Evolutionary conservation across 2,113 vertebrate genomes (phyloP).

Genomic region (Oryctolagus cuniculus): DNA sequence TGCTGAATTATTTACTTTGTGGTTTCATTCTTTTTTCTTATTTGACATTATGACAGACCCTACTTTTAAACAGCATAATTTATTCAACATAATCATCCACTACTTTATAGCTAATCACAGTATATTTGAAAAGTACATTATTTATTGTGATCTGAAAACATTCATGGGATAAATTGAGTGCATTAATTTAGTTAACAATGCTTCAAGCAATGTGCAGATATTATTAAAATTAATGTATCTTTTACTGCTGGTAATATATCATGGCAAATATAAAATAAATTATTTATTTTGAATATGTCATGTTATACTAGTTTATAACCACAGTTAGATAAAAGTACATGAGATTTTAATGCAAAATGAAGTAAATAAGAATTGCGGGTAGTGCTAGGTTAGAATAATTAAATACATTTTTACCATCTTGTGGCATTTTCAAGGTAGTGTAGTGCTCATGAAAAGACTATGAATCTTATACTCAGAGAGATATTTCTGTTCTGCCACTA

Average conservation of each 20-base stretch:
- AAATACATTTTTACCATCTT: neutral
- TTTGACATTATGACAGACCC: neutral
- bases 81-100: conserved; percentile 24
- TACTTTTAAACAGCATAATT: conserved; percentile 25
- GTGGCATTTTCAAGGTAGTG: conserved; percentile 9
- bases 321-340: conserved; percentile 30
- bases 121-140: conserved; percentile 40
- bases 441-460: neutral
- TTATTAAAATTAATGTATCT: conserved; percentile 32
- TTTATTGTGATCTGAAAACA: conserved; percentile 33
- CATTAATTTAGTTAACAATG: conserved; percentile 48
- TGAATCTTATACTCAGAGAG: neutral
- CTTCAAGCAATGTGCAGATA: conserved; percentile 38
- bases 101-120: conserved; percentile 39
- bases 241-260: neutral
- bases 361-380: neutral
- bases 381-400: neutral
- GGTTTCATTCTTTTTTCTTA: neutral
- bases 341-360: neutral
- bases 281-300: conserved; percentile 39
- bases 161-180: conserved; percentile 13
- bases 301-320: neutral
- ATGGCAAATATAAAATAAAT: conserved; percentile 21
- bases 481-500: neutral
- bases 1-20: neutral